These are phyloP conservation scores for Falco berigora DNA, from an alignment of 2,797 vertebrate species.

Conservation along the genomic window DNA sequence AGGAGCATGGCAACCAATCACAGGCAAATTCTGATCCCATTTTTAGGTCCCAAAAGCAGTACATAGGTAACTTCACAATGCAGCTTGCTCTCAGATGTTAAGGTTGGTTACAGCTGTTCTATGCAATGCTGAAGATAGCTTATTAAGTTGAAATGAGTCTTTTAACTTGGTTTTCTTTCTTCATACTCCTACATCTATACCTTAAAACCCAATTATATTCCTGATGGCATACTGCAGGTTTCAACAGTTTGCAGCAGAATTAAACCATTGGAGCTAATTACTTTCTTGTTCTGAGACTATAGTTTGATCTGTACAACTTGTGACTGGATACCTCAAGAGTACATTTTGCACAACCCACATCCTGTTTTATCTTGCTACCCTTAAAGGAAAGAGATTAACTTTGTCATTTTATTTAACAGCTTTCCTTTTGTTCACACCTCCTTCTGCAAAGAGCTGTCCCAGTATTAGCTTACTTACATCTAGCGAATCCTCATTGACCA, in stretches of 20 bases:
- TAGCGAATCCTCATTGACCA: slow-evolving; percentile 95
- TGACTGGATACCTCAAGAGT: background rate
- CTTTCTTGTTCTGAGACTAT: background rate
- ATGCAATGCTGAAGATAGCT: background rate
- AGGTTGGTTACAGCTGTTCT: background rate
- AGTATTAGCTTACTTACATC: slow-evolving; percentile 84
- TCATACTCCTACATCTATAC: background rate
- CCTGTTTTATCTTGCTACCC: background rate
- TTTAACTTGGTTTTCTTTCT: background rate
- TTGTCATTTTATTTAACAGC: background rate
- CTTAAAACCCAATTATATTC: background rate
- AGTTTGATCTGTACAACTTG: background rate
- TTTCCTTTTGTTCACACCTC: background rate
- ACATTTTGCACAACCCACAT: background rate
- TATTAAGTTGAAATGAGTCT: background rate
- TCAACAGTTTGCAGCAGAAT: background rate
- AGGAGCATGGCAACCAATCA: background rate
- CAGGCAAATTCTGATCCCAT: background rate
- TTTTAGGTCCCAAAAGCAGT: background rate
- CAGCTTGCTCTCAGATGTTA: background rate
- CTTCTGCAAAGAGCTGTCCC: background rate
- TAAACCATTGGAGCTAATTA: background rate
- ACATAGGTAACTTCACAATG: background rate
- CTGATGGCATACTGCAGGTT: background rate
- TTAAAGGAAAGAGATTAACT: background rate